Base-by-base conservation (phyloP, 2,113 vertebrate species). In the Megaleporinus macrocephalus region DNA sequence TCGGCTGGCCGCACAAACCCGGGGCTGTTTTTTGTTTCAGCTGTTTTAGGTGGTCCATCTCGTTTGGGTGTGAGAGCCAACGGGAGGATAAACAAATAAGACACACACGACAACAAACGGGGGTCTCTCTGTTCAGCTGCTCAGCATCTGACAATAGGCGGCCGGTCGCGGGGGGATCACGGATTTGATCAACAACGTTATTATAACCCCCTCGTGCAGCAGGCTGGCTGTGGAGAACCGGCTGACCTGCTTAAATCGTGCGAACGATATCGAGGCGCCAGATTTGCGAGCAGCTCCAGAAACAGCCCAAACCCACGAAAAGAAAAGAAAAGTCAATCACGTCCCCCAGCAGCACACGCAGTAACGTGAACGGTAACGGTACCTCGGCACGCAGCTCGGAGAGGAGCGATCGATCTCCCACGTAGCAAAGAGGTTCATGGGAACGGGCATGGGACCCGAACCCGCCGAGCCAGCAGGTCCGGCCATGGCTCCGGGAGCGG, bases 371-470 rank as follows among this genome's bases (percentile, higher is more conserved):
- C 71, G 27, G 4, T 49, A 4, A 36, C 36, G 57, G 76, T 88
- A 91, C 93, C 93, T 92, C 79, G 93, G 92, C 1, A 94, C 92
- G 76, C 91, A 94, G 90, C 91, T 91, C 26, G 93, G 91, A 14
- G 91, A 94, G 18, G 89, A 91, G n/a, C 92, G 91, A 78, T 94
- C 92, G 33, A 92, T 89, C 65, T 94, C 93, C 92, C 91, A 93
- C 79, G 90, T 92, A 1, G 90, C 91, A 20, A 92, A 93, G 61
- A 94, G 87, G 86, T 92, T 94, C 93, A 92, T 94, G 16, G 92
- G 92, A 22, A 93, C 90, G n/a, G 91, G 86, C 55, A 87, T 73
- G 27, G 80, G 85, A 63, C 84, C 86, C n/a, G 86, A 88, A 78
- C 82, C 83, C 13, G 72, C 82, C 41, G 86, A 75, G 26, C 69